phyloP scores from a whole-genome alignment of 2,113 vertebrate species.

The Climacteris rufus region DNA sequence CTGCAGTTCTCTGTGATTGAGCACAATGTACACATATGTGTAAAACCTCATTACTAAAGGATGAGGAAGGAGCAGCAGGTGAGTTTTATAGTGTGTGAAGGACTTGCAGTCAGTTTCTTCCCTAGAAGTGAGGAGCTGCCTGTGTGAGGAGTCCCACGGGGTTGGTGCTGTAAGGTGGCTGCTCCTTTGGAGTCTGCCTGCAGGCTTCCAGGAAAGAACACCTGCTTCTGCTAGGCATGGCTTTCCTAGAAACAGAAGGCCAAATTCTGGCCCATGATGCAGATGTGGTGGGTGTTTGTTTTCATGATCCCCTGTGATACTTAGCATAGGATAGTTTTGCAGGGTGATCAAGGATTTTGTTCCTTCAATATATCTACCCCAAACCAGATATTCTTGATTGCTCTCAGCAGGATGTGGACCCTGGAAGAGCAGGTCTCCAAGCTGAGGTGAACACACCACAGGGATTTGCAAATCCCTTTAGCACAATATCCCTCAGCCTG shows the following conservation, averaged over 20 bases:
- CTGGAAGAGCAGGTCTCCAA: not conserved
- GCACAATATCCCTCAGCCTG: not conserved
- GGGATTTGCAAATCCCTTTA: not conserved
- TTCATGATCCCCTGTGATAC: not conserved
- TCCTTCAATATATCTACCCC: not conserved
- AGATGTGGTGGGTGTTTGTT: not conserved
- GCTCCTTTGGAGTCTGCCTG: not conserved
- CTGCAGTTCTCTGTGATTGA: not conserved
- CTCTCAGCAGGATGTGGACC: not conserved
- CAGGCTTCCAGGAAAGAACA: not conserved
- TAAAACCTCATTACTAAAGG: conserved; percentile 25
- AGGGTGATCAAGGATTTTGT: not conserved
- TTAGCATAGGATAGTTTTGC: not conserved
- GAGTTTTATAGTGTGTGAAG: not conserved
- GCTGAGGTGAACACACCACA: not conserved
- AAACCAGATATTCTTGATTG: not conserved
- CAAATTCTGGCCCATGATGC: not conserved
- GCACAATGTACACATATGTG: not conserved
- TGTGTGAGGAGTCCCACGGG: not conserved
- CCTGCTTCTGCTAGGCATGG: not conserved
- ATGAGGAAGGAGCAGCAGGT: conserved; percentile 8
- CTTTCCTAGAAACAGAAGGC: not conserved
- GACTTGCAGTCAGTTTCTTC: not conserved
- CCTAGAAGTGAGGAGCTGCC: not conserved
- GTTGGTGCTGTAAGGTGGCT: not conserved